Evolutionary conservation across 2,113 vertebrate species (phyloP), one percentile per base, ranked within the genome.

Genomic region (Alethe diademata): DNA sequence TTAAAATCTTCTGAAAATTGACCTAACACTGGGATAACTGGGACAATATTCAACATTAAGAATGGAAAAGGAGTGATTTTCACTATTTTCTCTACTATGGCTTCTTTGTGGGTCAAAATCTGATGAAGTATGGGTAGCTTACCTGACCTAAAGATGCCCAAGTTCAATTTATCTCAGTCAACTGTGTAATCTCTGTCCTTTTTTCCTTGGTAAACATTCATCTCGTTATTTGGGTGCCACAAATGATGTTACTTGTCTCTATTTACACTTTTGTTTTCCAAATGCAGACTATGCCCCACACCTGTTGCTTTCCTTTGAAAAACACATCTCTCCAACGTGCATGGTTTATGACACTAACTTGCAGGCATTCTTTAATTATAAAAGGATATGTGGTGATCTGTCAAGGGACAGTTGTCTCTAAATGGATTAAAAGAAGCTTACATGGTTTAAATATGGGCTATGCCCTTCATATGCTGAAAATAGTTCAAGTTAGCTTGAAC

Each of bases 351-450:
- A 94, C 94, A 89, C 91, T 95, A 94, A 96, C 92, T 95, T 90
- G 85, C 58, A 96, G 70, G 91, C 86, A 92, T 95, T 90, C 92
- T 88, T 95, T 88, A 95, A 95, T 96, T 95, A 96, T 82, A 76
- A 94, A 88, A 91, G 79, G 74, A 22, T 79, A 90, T 36, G 79
- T 94, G 92, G 76, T 69, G 78, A 91, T 95, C 93, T 97, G 71
- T 89, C 86, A 92, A 86, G 14, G 50, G 86, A 92, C 90, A 89
- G 94, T 93, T 96, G 92, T 96, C 91, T 95, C 94, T 84, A 93
- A 95, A 96, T 81, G 75, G 91, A 95, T 96, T 97, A 94, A 75
- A 95, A 86, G 70, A 69, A 95, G 91, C 40, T 97, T 97, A 88
- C 14, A 35, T 42, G 35, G 57, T 80, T 93, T 96, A 75, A 92